A percentile compares a stretch with the other conserved stretches of the same genome.
phyloP scores from a whole-genome alignment of 30 jellyfish, hydroid and myxozoan genomes.

The Rhopilema esculentum region DNA sequence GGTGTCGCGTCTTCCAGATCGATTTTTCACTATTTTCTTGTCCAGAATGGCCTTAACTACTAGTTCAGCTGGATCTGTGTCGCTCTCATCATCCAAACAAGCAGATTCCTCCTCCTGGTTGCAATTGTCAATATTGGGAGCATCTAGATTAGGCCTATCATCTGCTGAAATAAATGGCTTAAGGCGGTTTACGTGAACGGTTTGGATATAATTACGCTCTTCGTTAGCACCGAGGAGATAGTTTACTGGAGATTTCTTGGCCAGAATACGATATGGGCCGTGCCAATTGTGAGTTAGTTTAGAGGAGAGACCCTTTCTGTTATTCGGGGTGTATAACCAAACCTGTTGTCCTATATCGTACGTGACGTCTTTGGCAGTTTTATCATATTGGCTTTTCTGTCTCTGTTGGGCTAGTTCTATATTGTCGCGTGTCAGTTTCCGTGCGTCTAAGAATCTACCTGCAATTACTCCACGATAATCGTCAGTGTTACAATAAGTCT shows the following conservation, averaged over 20 bases:
- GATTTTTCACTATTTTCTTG: slow-evolving; percentile 15
- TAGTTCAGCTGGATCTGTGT: slow-evolving; percentile 32
- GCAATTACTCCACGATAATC: slow-evolving; percentile 16
- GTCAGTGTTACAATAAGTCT: slow-evolving; percentile 27
- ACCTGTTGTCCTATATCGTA: slow-evolving; percentile 52
- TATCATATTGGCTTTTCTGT: slow-evolving; percentile 31
- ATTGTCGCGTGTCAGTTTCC: slow-evolving; percentile 24
- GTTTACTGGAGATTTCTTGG: slow-evolving; percentile 59
- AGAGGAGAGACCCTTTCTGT: slow-evolving; percentile 44
- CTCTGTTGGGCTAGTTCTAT: slow-evolving; percentile 52
- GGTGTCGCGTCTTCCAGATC: slow-evolving; percentile 11
- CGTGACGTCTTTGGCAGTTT: slow-evolving; percentile 40
- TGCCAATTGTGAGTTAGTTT: slow-evolving; percentile 66
- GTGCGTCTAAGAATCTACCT: slow-evolving; percentile 37
- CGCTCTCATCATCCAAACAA: no score
- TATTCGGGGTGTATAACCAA: slow-evolving; percentile 67
- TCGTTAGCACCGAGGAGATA: slow-evolving; percentile 44
- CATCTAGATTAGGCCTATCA: no score
- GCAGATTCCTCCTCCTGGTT: no score
- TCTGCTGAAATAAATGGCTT: slow-evolving; percentile 38
- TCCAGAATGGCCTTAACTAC: neutral
- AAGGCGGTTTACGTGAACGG: slow-evolving; percentile 52
- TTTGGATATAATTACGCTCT: slow-evolving; percentile 21
- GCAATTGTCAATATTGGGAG: no score
- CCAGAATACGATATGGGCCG: slow-evolving; percentile 76